A percentile compares a stretch with the other conserved stretches of the same genome.
phyloP scores from a whole-genome alignment of 2,888 invertebrate species.

The Nipponacmea schrenckii region DNA sequence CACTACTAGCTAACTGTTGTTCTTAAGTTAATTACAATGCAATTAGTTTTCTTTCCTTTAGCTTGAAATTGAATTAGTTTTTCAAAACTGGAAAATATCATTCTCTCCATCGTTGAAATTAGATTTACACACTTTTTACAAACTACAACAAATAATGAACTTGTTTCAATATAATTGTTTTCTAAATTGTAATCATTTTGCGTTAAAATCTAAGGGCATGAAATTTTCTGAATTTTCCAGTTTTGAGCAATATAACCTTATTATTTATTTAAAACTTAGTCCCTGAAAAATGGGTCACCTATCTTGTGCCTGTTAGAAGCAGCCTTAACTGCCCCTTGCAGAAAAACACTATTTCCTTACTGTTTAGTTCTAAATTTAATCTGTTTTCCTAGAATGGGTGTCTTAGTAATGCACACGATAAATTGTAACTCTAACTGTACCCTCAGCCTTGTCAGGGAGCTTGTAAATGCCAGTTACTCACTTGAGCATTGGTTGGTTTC shows the following conservation, averaged over 20 bases:
- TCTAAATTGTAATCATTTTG: no score
- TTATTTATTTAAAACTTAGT: neutral
- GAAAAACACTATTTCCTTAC: no score
- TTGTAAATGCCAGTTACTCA: constrained; percentile 16
- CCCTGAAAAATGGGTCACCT: constrained; percentile 6
- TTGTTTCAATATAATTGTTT: no score
- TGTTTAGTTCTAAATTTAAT: neutral
- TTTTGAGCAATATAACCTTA: neutral
- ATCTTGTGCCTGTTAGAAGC: neutral
- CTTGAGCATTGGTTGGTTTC: constrained; percentile 2
- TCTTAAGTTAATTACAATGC: neutral
- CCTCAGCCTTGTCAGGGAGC: constrained; percentile 17
- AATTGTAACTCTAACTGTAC: no score
- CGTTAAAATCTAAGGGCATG: neutral
- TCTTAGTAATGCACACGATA: neutral
- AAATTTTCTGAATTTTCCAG: neutral
- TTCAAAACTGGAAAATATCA: constrained; percentile 1
- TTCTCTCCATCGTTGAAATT: no score
- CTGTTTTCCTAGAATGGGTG: neutral
- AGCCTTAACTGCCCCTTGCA: neutral
- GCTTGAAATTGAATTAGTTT: neutral
- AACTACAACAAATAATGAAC: no score
- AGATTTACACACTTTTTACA: no score
- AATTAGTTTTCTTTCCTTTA: neutral
- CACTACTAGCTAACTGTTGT: constrained; percentile 17